Evolutionary conservation across 2,113 vertebrate genomes (phyloP).

Genomic region (Crotophaga sulcirostris): DNA sequence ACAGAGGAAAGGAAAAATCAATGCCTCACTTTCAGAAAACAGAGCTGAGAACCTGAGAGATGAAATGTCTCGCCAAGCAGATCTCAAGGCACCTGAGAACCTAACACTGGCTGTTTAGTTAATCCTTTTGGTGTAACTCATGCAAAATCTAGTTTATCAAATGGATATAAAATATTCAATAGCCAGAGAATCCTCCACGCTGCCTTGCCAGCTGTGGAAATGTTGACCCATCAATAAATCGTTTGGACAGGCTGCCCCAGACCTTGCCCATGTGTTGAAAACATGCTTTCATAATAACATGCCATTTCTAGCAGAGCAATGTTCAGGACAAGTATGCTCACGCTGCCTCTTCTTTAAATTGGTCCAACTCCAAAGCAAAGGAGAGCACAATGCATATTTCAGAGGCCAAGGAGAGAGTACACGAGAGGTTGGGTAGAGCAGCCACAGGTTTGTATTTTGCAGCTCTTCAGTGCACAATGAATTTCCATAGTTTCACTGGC

Average conservation of each 20-base stretch:
- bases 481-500: slow-evolving; percentile 18
- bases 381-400: neutral
- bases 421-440: neutral
- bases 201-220: neutral
- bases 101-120: neutral
- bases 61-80: neutral
- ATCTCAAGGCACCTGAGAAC: neutral
- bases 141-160: slow-evolving; percentile 19
- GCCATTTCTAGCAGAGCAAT: neutral
- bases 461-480: neutral
- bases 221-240: neutral
- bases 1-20: neutral
- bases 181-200: neutral
- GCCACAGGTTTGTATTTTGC: neutral
- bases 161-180: slow-evolving; percentile 1
- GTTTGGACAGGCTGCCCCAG: neutral
- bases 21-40: neutral
- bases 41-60: neutral
- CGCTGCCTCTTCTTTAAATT: neutral
- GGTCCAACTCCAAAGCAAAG: neutral
- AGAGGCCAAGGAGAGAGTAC: neutral
- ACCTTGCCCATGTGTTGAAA: neutral
- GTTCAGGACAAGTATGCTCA: neutral
- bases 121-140: slow-evolving; percentile 12
- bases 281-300: neutral